These are phyloP conservation scores for Synodontis membranacea DNA, from an alignment of 2,113 vertebrate genomes.

Conservation along the genomic window DNA sequence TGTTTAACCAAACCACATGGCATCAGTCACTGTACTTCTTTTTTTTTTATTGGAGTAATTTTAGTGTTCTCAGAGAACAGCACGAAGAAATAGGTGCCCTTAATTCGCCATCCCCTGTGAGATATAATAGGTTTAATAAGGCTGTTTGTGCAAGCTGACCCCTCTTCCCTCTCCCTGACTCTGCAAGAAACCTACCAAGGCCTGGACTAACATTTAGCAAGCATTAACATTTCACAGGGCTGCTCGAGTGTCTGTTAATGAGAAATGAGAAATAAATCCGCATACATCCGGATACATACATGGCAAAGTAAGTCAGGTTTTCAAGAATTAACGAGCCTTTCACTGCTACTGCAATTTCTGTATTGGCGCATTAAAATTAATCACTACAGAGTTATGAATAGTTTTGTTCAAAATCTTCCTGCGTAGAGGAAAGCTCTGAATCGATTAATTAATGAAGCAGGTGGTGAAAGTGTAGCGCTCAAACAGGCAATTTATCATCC, in stretches of 20 bases:
- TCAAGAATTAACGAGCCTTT: slow-evolving; percentile 13
- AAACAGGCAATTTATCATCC: slow-evolving; percentile 20
- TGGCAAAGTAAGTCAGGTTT: slow-evolving; percentile 10
- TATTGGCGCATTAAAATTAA: slow-evolving; percentile 1
- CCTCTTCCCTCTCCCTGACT: not conserved
- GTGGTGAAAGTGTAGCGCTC: slow-evolving; percentile 23
- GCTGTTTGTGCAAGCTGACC: not conserved
- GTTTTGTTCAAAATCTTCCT: slow-evolving; percentile 27
- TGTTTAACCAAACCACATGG: not conserved
- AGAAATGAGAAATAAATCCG: slow-evolving; percentile 11
- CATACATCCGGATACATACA: not conserved
- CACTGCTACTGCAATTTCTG: not conserved
- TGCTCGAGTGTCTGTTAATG: slow-evolving; percentile 10
- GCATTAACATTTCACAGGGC: not conserved
- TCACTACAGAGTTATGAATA: slow-evolving; percentile 28
- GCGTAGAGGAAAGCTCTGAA: slow-evolving; percentile 4
- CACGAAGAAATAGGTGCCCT: not conserved
- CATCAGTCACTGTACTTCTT: not conserved
- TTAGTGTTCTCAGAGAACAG: not conserved
- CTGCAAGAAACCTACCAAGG: not conserved
- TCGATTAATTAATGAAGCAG: slow-evolving; percentile 38
- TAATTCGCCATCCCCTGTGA: not conserved
- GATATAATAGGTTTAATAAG: slow-evolving; percentile 12
- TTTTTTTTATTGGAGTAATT: not conserved
- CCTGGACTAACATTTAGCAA: not conserved